phyloP scores from a whole-genome alignment of 2,113 vertebrate species.

The Camelus bactrianus region DNA sequence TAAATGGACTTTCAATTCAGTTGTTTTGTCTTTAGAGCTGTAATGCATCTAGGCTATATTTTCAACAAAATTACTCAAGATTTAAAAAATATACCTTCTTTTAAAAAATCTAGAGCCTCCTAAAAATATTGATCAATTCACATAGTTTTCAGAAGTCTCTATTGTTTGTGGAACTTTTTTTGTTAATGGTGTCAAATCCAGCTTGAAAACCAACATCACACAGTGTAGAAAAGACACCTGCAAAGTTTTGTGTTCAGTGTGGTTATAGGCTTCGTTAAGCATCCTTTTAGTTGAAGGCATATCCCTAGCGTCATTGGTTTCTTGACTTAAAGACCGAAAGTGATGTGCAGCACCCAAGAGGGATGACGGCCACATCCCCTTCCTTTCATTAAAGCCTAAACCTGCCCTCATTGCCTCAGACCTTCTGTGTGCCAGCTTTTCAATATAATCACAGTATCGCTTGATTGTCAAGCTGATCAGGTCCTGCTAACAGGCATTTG shows the following conservation, averaged over 20 bases:
- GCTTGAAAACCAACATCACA: slow-evolving; percentile 11
- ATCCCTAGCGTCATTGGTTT: neutral
- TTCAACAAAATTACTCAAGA: slow-evolving; percentile 24
- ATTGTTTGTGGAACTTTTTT: neutral
- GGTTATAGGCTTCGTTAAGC: neutral
- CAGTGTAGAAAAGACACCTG: neutral
- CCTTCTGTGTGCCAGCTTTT: neutral
- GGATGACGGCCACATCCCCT: neutral
- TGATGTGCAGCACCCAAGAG: neutral
- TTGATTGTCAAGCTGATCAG: neutral
- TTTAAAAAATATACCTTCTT: neutral
- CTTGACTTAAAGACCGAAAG: slow-evolving; percentile 6
- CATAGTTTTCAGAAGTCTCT: neutral
- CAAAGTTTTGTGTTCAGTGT: neutral
- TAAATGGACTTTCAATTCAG: slow-evolving; percentile 25
- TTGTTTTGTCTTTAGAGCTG: neutral
- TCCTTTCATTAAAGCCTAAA: slow-evolving; percentile 7
- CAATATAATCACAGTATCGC: neutral
- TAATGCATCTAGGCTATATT: neutral
- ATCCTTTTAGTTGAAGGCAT: neutral
- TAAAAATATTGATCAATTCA: slow-evolving; percentile 29
- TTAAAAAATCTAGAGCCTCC: neutral
- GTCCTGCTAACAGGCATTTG: slow-evolving; percentile 39
- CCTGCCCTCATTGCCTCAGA: neutral
- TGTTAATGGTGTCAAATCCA: neutral